These are phyloP conservation scores for Dissostichus mawsoni DNA, from an alignment of 2,113 vertebrate species.

Conservation along the genomic window DNA sequence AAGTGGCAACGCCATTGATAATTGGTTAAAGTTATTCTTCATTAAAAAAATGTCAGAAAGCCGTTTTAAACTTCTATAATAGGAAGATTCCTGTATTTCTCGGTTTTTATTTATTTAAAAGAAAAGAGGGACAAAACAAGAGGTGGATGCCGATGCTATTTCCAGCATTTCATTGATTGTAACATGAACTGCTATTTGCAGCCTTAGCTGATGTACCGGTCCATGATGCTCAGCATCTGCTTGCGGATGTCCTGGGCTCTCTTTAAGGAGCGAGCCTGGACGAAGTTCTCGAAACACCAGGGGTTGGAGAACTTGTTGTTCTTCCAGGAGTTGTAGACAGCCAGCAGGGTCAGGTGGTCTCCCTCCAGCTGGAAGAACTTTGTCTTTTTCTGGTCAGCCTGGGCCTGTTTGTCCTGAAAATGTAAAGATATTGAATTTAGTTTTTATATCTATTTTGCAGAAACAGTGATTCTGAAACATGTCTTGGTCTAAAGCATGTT, in stretches of 20 bases:
- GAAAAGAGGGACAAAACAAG: too few species aligned
- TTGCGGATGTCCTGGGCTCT: slow-evolving; percentile 95
- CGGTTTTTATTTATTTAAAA: too few species aligned
- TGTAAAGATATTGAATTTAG: background rate
- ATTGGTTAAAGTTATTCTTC: too few species aligned
- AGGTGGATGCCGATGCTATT: too few species aligned
- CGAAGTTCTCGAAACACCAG: slow-evolving; percentile 97
- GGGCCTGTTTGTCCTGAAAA: slow-evolving; percentile 92
- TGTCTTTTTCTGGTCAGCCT: slow-evolving; percentile 96
- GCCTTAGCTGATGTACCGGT: slow-evolving; percentile 81
- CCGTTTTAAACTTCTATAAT: too few species aligned
- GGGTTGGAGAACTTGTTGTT: slow-evolving; percentile 97
- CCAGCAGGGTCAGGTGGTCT: slow-evolving; percentile 93
- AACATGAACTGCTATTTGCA: background rate
- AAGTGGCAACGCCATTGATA: too few species aligned
- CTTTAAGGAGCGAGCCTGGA: slow-evolving; percentile 92
- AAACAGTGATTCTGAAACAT: background rate
- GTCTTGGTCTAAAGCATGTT: too few species aligned
- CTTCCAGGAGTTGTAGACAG: slow-evolving; percentile 97
- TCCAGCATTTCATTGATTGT: too few species aligned
- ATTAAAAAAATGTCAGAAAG: too few species aligned
- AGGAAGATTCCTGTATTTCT: too few species aligned
- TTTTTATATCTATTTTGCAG: background rate
- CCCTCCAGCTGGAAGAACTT: slow-evolving; percentile 97
- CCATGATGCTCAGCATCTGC: slow-evolving; percentile 98